Evolutionary conservation across 2,888 invertebrate genomes (phyloP).

Genomic region (Molorchus minor): DNA sequence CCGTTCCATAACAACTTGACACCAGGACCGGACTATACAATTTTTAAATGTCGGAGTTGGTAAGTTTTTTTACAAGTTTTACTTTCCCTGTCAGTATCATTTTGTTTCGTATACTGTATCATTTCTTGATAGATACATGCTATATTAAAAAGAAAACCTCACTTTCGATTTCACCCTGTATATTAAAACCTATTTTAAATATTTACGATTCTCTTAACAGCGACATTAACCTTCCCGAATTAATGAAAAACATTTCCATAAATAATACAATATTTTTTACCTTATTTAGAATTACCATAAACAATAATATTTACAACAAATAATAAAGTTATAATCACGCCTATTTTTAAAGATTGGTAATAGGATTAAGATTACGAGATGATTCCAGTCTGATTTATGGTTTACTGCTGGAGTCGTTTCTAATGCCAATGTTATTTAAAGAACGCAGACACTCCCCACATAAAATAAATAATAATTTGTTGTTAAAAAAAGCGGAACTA

Average conservation of each 20-base stretch:
- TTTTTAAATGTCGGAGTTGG: too few relatives aligned
- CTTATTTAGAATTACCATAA: not conserved
- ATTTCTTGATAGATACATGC: too few relatives aligned
- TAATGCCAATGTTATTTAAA: not conserved
- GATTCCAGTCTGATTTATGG: not conserved
- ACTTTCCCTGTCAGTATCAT: too few relatives aligned
- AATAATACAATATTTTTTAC: not conserved
- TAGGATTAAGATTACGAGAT: not conserved
- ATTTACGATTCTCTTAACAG: too few relatives aligned
- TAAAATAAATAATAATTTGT: not conserved
- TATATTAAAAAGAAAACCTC: too few relatives aligned
- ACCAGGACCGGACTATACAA: too few relatives aligned
- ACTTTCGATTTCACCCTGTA: too few relatives aligned
- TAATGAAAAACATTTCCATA: not conserved
- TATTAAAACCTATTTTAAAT: too few relatives aligned
- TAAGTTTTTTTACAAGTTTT: too few relatives aligned
- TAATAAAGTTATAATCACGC: not conserved
- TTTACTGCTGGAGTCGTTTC: not conserved
- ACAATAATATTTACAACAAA: not conserved
- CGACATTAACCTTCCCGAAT: not conserved
- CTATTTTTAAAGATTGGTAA: not conserved
- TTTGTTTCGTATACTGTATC: too few relatives aligned
- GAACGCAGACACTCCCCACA: not conserved
- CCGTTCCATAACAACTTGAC: too few relatives aligned
- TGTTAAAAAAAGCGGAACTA: not conserved